A percentile compares a stretch with the other conserved stretches of the same genome.
Evolutionary conservation across 2,888 invertebrate genomes (phyloP).

Genomic region (Cryptus viduatorius): DNA sequence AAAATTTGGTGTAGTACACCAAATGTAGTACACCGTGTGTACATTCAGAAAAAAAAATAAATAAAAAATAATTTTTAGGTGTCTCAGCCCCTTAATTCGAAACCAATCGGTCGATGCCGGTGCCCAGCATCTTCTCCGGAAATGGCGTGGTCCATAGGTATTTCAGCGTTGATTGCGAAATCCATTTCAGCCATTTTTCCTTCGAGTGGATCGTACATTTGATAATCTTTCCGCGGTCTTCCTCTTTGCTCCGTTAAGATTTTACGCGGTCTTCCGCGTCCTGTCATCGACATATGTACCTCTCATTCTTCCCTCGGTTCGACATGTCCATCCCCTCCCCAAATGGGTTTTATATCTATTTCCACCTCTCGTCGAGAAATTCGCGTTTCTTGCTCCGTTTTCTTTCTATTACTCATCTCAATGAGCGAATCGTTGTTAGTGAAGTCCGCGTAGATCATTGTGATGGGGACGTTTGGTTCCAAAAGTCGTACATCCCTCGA

Average conservation of each 20-base stretch:
- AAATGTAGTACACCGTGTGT: no score
- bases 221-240: slow-evolving; percentile 58
- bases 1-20: no score
- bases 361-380: slow-evolving; percentile 9
- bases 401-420: not conserved
- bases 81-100: no score
- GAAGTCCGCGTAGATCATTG: slow-evolving; percentile 1
- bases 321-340: not conserved
- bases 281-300: not conserved
- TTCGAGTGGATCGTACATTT: slow-evolving; percentile 15
- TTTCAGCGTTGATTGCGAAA: slow-evolving; percentile 41
- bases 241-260: slow-evolving; percentile 58
- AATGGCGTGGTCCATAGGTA: slow-evolving; percentile 39
- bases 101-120: slow-evolving; percentile 67
- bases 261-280: slow-evolving; percentile 50
- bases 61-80: no score
- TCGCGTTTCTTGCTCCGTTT: not conserved
- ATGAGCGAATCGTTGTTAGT: not conserved
- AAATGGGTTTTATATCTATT: not conserved
- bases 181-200: slow-evolving; percentile 28
- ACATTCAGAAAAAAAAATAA: no score
- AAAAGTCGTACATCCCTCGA: slow-evolving; percentile 48
- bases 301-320: not conserved
- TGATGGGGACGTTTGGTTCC: not conserved
- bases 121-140: slow-evolving; percentile 28